Evolutionary conservation across 2,797 vertebrate genomes (phyloP).

Genomic region (Rhodeus uyekii): DNA sequence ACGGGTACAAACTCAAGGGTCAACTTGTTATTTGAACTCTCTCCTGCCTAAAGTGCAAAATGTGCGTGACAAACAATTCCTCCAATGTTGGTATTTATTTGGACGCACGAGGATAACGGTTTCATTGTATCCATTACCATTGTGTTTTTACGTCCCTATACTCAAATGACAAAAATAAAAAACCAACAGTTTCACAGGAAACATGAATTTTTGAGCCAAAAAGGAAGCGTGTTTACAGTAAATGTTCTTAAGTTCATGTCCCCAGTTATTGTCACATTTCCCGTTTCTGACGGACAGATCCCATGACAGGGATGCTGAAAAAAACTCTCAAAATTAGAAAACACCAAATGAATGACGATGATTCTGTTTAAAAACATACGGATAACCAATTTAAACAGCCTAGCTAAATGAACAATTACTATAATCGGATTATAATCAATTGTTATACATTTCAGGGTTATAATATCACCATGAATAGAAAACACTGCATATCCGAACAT

Average conservation of each 20-base stretch:
- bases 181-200: slow-evolving; percentile 72
- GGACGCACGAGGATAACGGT: slow-evolving; percentile 15
- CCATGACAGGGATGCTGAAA: slow-evolving; percentile 32
- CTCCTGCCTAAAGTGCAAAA: background rate
- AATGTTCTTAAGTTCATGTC: slow-evolving; percentile 51
- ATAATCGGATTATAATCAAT: background rate
- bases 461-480: background rate
- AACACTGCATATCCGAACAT: background rate
- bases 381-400: background rate
- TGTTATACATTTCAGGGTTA: too few species aligned
- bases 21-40: background rate
- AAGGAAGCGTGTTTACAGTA: slow-evolving; percentile 71
- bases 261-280: slow-evolving; percentile 54
- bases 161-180: slow-evolving; percentile 71
- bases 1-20: background rate
- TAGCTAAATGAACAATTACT: background rate
- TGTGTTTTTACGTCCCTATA: slow-evolving; percentile 74
- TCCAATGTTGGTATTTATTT: background rate
- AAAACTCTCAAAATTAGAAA: slow-evolving; percentile 7
- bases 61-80: slow-evolving; percentile 7
- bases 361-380: background rate
- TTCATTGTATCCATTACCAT: slow-evolving; percentile 61
- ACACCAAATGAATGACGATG: background rate
- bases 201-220: slow-evolving; percentile 70
- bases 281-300: slow-evolving; percentile 45